A percentile compares a stretch with the other conserved stretches of the same genome.
Evolutionary conservation across 2,797 vertebrate species (phyloP).

Genomic region (Mareca penelope): DNA sequence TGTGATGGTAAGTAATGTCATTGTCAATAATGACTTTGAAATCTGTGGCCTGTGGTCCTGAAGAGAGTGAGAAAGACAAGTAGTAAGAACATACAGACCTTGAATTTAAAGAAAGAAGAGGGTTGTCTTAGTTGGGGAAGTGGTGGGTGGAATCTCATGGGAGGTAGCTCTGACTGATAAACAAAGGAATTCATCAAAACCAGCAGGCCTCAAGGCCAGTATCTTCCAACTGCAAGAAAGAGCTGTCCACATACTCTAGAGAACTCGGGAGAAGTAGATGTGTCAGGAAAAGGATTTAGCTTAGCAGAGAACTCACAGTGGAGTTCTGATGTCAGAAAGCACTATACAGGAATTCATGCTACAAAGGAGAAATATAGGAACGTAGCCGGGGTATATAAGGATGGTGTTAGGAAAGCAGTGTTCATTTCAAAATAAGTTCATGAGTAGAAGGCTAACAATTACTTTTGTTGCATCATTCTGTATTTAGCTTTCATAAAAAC

Average conservation of each 20-base stretch:
- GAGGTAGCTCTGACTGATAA: neutral
- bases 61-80: neutral
- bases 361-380: neutral
- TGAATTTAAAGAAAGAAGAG: neutral
- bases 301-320: neutral
- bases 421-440: neutral
- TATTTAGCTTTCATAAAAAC: neutral
- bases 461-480: neutral
- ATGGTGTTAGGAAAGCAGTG: neutral
- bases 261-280: neutral
- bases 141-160: neutral
- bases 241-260: neutral
- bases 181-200: neutral
- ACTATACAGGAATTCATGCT: neutral
- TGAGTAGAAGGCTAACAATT: neutral
- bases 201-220: neutral
- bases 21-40: neutral
- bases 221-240: neutral
- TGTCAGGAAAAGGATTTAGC: neutral
- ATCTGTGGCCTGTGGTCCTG: accelerated
- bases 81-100: neutral
- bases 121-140: neutral
- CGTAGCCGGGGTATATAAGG: neutral
- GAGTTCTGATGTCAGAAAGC: neutral
- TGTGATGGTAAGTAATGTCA: neutral